Base-by-base conservation (phyloP, 2,888 invertebrate species). In the Boloria euphrosyne region DNA sequence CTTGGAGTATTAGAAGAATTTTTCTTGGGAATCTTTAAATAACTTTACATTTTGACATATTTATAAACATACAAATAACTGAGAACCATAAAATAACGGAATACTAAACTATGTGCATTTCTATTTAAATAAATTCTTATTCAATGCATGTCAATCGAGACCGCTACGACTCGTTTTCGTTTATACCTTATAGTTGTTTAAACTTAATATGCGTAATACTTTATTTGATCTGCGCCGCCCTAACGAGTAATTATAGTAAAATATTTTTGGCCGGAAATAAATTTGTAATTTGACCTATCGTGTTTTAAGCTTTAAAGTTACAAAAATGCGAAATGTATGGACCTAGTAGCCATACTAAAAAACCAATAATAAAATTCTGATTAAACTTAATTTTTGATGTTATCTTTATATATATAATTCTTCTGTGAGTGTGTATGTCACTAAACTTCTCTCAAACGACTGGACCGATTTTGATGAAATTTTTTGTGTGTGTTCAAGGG, bases 61-160 rank as follows among this genome's bases (percentile, higher is more conserved):
- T 27, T 65, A 65, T 60, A 58, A 27, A 52, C 27, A 44, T 58
- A 52, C 31, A 57, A 47, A 58, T 62, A 57, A 66, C 31, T 64
- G 60, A 31, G 64, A 61, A 60, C 62, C 66, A 65, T 70, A 70
- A 70, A 44, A 57, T 65, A 71, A 70, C 68, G 65, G 70, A 68
- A 63, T 67, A 58, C 31, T 31, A 52, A 65, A 50, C 53, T 61
- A 69, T 68, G 62, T 71, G 70, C 68, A 71, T 70, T 70, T 66
- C 43, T 66, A 69, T 68, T 70, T 68, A 67, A 68, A 68, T 70
- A 66, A 68, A 70, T 72, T 70, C 62, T 55, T 67, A 70, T 68
- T 72, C 70, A 66, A 67, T 65, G 66, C 71, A 65, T 66, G 70
- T 72, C 68, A 72, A 70, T 68, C 54, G 70, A 67, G 52, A 64